These are phyloP conservation scores for Bubalus kerabau DNA, from an alignment of 2,113 vertebrate genomes.

Conservation along the genomic window DNA sequence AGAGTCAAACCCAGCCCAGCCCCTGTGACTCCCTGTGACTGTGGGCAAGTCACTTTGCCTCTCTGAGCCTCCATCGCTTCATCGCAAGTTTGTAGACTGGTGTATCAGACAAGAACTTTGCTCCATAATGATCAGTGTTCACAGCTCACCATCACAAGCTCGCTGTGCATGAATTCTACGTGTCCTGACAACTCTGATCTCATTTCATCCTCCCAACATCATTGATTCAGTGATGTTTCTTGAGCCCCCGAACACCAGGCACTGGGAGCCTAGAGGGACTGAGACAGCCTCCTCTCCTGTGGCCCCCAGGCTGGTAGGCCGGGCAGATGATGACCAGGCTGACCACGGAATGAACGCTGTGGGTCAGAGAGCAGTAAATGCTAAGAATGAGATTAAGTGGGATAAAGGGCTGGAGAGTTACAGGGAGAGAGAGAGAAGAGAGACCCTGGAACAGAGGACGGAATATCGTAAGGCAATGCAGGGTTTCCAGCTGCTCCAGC, in stretches of 20 bases:
- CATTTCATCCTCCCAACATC: background rate
- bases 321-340: background rate
- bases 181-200: background rate
- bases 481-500: background rate
- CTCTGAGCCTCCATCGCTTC: background rate
- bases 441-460: background rate
- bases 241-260: background rate
- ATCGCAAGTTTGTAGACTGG: accelerated
- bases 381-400: background rate
- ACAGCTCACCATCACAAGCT: background rate
- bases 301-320: background rate
- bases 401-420: background rate
- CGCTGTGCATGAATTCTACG: background rate
- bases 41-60: background rate
- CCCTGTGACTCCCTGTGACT: background rate
- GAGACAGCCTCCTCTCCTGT: too few species aligned
- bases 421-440: background rate
- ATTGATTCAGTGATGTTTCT: background rate
- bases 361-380: background rate
- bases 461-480: accelerated
- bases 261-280: too few species aligned
- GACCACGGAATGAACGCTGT: accelerated
- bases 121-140: background rate
- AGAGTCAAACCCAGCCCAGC: background rate
- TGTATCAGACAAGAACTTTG: background rate